Conservation (phyloP, 2,797 vertebrate genomes). For the Champsocephalus gunnari region DNA sequence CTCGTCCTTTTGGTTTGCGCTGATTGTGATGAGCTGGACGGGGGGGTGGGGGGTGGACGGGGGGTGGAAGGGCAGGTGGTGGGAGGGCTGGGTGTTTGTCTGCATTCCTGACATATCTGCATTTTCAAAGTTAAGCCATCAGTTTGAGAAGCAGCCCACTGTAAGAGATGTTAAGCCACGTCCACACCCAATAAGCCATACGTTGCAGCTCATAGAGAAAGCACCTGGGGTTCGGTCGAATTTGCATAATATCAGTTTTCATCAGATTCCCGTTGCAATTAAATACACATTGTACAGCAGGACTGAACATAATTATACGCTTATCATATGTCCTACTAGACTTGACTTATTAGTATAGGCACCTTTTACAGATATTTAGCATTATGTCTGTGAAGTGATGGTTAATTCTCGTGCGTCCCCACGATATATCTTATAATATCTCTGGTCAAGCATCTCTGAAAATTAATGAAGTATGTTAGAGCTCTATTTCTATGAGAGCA, state of each 20-base stretch:
- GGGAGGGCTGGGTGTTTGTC: background rate
- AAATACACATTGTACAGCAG: background rate
- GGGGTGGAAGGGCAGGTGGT: constrained; percentile 34
- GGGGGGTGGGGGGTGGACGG: constrained; percentile 24
- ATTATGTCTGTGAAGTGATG: background rate
- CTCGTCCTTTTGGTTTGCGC: constrained; percentile 49
- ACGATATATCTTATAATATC: no score
- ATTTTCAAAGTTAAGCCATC: background rate
- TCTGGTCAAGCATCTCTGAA: no score
- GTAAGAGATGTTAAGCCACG: background rate
- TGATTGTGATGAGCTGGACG: constrained; percentile 61
- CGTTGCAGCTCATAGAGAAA: background rate
- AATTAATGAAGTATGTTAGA: no score
- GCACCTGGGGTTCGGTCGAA: background rate
- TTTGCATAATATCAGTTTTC: background rate
- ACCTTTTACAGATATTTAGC: background rate
- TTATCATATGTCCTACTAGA: no score
- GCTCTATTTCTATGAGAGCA: no score
- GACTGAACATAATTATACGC: background rate
- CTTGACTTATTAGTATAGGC: background rate
- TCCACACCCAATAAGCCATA: background rate
- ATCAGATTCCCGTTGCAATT: background rate
- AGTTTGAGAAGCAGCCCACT: background rate
- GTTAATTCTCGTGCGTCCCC: no score
- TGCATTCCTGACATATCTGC: background rate